Conservation (phyloP, 2,888 invertebrate genomes). For the Heliconius charithonia region DNA sequence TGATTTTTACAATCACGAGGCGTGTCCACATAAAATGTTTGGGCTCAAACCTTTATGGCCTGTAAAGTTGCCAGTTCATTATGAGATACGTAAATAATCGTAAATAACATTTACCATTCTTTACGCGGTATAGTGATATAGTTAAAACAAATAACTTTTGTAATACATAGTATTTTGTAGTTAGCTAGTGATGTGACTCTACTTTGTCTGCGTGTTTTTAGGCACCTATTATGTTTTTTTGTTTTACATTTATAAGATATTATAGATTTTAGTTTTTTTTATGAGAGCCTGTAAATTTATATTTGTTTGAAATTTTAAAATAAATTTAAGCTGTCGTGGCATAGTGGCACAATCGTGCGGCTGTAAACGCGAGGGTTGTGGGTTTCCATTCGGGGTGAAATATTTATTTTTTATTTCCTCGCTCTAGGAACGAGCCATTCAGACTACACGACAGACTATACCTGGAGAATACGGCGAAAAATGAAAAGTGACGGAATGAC, state of each 20-base stretch:
- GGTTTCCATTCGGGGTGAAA: too few species aligned
- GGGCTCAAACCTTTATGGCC: slow-evolving; percentile 54
- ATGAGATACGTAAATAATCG: slow-evolving; percentile 68
- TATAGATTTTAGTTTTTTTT: neutral
- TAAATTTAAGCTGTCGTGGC: too few species aligned
- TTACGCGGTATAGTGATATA: slow-evolving; percentile 55
- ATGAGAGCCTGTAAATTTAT: neutral
- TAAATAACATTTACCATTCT: slow-evolving; percentile 46
- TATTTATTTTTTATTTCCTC: too few species aligned
- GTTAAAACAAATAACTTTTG: slow-evolving; percentile 47
- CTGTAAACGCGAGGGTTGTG: too few species aligned
- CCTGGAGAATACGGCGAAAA: too few species aligned
- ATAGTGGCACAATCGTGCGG: too few species aligned
- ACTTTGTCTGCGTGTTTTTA: neutral
- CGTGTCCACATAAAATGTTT: slow-evolving; percentile 53
- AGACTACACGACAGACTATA: too few species aligned
- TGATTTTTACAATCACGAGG: slow-evolving; percentile 52
- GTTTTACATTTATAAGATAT: neutral
- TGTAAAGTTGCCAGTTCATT: slow-evolving; percentile 69
- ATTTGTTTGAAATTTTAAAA: neutral
- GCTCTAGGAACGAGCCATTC: too few species aligned
- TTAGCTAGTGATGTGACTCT: neutral
- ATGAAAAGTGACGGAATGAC: too few species aligned
- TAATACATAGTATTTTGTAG: slow-evolving; percentile 11
- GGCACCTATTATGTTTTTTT: neutral